Conservation (phyloP, 2,113 vertebrate species). For the Vidua macroura region DNA sequence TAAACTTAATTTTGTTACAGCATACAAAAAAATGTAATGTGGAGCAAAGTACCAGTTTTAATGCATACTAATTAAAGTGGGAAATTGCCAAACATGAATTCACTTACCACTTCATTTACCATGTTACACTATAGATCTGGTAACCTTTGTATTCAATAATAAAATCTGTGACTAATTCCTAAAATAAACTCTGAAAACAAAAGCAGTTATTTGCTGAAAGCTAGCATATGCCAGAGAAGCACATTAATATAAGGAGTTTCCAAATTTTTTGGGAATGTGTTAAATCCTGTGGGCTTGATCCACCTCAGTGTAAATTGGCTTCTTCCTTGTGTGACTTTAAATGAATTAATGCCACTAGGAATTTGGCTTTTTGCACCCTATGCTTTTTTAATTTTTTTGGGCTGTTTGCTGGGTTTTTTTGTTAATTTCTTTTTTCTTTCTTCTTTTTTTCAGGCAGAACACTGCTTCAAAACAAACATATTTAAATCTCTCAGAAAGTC, state of each 20-base stretch:
- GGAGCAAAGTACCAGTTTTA: neutral
- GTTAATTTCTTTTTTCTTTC: fast-evolving
- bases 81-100: slow-evolving; percentile 42
- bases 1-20: neutral
- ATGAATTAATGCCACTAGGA: neutral
- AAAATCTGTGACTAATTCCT: slow-evolving; percentile 20
- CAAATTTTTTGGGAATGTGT: neutral
- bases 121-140: slow-evolving; percentile 18
- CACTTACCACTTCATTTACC: slow-evolving; percentile 50
- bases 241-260: neutral
- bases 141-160: slow-evolving; percentile 55
- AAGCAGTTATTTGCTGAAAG: slow-evolving; percentile 9
- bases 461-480: neutral
- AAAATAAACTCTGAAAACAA: slow-evolving; percentile 22
- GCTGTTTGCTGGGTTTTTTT: neutral
- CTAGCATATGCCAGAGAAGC: neutral
- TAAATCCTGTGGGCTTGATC: neutral
- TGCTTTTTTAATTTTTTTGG: neutral
- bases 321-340: fast-evolving
- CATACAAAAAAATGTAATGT: neutral
- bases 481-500: neutral
- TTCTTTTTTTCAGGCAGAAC: neutral
- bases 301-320: neutral
- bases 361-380: neutral
- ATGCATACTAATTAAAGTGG: slow-evolving; percentile 16